Percentiles rank a stretch among this genome's conserved stretches.
These are phyloP conservation scores for Poeciliopsis presidionis DNA, from an alignment of 2,797 vertebrate genomes.

Conservation along the genomic window DNA sequence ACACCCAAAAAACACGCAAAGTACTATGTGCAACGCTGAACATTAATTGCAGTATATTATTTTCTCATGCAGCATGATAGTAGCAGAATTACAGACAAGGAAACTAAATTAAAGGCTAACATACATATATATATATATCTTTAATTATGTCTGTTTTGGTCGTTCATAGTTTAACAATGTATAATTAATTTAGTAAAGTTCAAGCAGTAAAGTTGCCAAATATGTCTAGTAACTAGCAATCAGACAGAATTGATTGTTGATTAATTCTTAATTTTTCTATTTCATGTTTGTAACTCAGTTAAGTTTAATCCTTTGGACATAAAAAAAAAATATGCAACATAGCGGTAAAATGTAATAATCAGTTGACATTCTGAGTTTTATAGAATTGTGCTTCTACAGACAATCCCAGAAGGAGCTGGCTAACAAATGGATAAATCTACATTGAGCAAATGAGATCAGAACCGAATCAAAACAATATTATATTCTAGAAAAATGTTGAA, in stretches of 20 bases:
- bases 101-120: too few relatives aligned
- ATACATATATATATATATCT: too few relatives aligned
- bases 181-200: not conserved
- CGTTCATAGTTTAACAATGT: not conserved
- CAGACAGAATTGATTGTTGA: not conserved
- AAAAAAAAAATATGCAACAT: not conserved
- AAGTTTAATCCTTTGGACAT: too few relatives aligned
- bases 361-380: not conserved
- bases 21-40: not conserved
- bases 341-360: not conserved
- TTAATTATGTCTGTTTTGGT: too few relatives aligned
- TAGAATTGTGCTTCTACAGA: not conserved
- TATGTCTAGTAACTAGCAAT: not conserved
- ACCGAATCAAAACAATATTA: constrained; percentile 8
- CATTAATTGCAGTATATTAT: not conserved
- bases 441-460: constrained; percentile 18
- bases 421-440: constrained; percentile 25
- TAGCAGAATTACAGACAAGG: not conserved
- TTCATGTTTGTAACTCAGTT: not conserved
- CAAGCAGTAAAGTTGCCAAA: not conserved
- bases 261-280: not conserved
- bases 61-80: not conserved
- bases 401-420: constrained; percentile 22
- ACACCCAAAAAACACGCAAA: not conserved
- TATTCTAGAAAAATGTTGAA: constrained; percentile 15